Base-by-base conservation (phyloP, 2,797 vertebrate species). In the Microctenopoma stevenorrisi region DNA sequence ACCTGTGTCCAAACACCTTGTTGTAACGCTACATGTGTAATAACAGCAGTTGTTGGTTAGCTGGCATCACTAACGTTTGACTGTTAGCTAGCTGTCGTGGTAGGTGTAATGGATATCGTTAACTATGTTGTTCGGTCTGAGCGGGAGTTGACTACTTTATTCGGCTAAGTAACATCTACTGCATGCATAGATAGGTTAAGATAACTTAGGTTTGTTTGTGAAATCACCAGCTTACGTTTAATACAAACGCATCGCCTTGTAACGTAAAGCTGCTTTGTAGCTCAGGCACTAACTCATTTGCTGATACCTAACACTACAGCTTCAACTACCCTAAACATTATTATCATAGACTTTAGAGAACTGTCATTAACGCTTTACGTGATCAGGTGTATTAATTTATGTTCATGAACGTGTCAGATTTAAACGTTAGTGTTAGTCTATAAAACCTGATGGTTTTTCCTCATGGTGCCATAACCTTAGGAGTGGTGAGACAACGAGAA, bases 111-210 rank as follows among this genome's bases (percentile, higher is more conserved):
- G 37, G 37, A 37, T 37, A 37, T 8, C 13, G 10, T 40, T 14
- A 42, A 42, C 12, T 14, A 13, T 42, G 12, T 10, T 42, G 40
- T 14, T 10, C 40, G 14, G 11, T 3, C 40, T 76, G 84, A 86
- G 78, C 81, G 81, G 68, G 54, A 73, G 51, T 72, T 33, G 1
- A 30, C 53, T 66, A 61, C 42, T 74, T 72, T 38, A 33, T 25
- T 35, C 48, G 58, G 64, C 47, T 80, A 64, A 77, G 59, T 38
- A 58, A 58, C 47, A 62, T 69, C 51, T 48, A 49, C 44, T 82
- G 59, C 44, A 61, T 66, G 6, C 48, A 42, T 56, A 43, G 18
- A 12, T 25, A 9, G 26, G 44, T 46, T 12, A 38, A 44, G 33
- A 62, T 25, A 28, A 18, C 1, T 37, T 7, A 10, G 40, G 16